phyloP scores from a whole-genome alignment of 2,888 invertebrate genomes.

The Hesperia comma region DNA sequence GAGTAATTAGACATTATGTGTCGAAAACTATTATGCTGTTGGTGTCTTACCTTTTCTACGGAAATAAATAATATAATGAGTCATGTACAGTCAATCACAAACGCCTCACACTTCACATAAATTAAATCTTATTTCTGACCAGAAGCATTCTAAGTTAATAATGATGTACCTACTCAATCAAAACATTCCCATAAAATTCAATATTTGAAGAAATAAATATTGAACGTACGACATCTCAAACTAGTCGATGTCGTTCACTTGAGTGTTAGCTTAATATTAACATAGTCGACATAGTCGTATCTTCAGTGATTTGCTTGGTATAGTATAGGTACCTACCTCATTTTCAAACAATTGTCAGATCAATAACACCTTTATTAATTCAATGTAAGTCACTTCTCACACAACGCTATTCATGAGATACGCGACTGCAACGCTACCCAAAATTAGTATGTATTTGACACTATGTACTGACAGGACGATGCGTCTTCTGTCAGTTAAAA shows the following conservation, averaged over 20 bases:
- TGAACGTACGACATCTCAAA: slow-evolving; percentile 13
- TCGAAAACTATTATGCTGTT: too few species aligned
- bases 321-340: too few species aligned
- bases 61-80: slow-evolving; percentile 17
- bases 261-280: slow-evolving; percentile 4
- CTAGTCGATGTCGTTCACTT: slow-evolving; percentile 3
- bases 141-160: slow-evolving; percentile 4
- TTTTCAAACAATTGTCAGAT: too few species aligned
- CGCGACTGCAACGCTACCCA: too few species aligned
- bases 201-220: slow-evolving; percentile 30
- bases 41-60: neutral
- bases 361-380: too few species aligned
- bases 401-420: too few species aligned
- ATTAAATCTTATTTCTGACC: slow-evolving; percentile 10
- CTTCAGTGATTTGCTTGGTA: too few species aligned
- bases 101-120: slow-evolving; percentile 13
- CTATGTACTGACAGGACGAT: too few species aligned
- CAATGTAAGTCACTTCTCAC: too few species aligned
- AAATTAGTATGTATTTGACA: too few species aligned
- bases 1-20: too few species aligned
- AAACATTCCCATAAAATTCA: slow-evolving; percentile 28
- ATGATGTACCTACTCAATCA: slow-evolving; percentile 9
- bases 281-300: neutral
- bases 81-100: slow-evolving; percentile 17
- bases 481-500: too few species aligned